phyloP scores from a whole-genome alignment of 2,888 invertebrate species.

The Netelia virgata region DNA sequence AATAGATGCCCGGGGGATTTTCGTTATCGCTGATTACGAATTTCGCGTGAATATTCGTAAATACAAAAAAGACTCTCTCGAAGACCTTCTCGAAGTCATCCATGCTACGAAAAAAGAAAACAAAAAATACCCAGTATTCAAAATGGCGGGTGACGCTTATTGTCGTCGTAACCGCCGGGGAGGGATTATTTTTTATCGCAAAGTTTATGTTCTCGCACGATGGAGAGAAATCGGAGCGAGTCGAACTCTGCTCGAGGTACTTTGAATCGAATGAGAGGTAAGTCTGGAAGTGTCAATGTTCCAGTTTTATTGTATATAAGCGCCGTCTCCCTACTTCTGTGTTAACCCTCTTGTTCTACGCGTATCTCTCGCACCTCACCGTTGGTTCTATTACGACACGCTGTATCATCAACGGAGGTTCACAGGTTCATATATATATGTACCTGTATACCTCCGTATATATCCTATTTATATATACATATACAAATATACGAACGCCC shows the following conservation, averaged over 20 bases:
- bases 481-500: background rate
- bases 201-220: conserved; percentile 14
- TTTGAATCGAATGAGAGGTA: conserved; percentile 41
- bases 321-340: conserved; percentile 20
- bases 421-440: conserved; percentile 2
- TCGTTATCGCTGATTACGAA: background rate
- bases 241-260: conserved; percentile 1
- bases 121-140: background rate
- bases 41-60: background rate
- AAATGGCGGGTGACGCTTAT: background rate
- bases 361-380: conserved; percentile 10
- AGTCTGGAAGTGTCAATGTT: conserved; percentile 44
- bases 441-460: background rate
- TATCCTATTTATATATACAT: no score
- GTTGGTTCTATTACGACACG: conserved; percentile 10
- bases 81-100: no score
- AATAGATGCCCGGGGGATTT: background rate
- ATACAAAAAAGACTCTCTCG: no score
- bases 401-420: conserved; percentile 7
- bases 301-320: conserved; percentile 30
- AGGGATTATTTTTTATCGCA: background rate
- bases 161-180: background rate
- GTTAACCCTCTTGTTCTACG: conserved; percentile 21
- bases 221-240: background rate
- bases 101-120: background rate